A percentile compares a stretch with the other conserved stretches of the same genome.
Evolutionary conservation across 2,113 vertebrate genomes (phyloP).

Genomic region (Antennarius striatus): DNA sequence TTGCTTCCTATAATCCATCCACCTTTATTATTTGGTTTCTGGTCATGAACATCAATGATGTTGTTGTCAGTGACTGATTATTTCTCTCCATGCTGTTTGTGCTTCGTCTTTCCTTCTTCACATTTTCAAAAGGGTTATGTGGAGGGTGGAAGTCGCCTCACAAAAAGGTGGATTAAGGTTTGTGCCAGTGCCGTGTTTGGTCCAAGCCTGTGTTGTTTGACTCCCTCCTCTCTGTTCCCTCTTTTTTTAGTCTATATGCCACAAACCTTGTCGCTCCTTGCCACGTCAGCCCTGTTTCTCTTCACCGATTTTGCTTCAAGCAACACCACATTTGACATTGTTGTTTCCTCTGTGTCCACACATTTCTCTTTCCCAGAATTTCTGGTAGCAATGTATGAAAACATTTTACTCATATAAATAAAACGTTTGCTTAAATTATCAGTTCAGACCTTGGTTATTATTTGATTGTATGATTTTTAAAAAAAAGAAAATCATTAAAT

Average conservation of each 20-base stretch:
- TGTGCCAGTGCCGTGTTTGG: slow-evolving; percentile 59
- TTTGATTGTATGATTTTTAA: no score
- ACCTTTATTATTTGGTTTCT: slow-evolving; percentile 30
- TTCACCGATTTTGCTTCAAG: slow-evolving; percentile 38
- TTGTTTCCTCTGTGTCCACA: no score
- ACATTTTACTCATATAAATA: no score
- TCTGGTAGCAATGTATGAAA: no score
- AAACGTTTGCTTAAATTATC: no score
- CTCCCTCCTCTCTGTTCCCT: slow-evolving; percentile 1
- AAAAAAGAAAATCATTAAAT: no score
- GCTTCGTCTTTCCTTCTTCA: slow-evolving; percentile 65
- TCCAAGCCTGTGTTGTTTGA: slow-evolving; percentile 42
- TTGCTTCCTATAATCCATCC: slow-evolving; percentile 15
- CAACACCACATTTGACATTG: no score
- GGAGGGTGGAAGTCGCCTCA: slow-evolving; percentile 82
- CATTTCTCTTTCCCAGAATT: no score
- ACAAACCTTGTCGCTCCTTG: slow-evolving; percentile 33
- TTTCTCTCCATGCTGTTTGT: slow-evolving; percentile 38
- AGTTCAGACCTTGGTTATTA: no score
- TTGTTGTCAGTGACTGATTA: slow-evolving; percentile 27
- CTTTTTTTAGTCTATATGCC: slow-evolving; percentile 41
- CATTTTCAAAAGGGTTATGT: slow-evolving; percentile 84
- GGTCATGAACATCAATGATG: slow-evolving; percentile 16
- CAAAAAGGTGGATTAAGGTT: slow-evolving; percentile 96
- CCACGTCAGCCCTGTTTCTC: slow-evolving; percentile 63